These are phyloP conservation scores for Cinara cedri DNA, from an alignment of 2,888 invertebrate genomes.

Conservation along the genomic window DNA sequence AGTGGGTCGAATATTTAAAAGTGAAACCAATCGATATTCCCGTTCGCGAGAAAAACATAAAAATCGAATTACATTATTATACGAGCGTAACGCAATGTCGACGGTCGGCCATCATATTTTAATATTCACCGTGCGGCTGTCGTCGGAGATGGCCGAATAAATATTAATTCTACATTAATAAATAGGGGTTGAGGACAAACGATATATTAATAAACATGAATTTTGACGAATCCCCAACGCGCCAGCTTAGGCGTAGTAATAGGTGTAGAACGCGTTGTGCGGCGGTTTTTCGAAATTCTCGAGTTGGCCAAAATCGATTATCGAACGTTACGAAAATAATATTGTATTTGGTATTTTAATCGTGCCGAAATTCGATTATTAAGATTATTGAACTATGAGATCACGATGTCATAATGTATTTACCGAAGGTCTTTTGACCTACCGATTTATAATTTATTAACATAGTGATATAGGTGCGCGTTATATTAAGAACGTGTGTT, in stretches of 20 bases:
- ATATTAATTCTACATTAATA: not conserved
- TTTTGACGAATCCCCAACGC: not conserved
- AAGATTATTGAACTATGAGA: constrained; percentile 35
- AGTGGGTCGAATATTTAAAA: constrained; percentile 8
- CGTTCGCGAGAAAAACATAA: not conserved
- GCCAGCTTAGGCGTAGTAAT: too few relatives aligned
- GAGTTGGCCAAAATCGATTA: not conserved
- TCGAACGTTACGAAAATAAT: constrained; percentile 31
- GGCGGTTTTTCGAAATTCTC: not conserved
- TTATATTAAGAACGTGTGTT: constrained; percentile 18
- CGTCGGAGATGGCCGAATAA: not conserved
- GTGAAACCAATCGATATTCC: constrained; percentile 28
- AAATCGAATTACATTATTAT: too few relatives aligned
- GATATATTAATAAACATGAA: not conserved
- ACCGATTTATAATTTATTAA: too few relatives aligned
- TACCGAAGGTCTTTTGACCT: constrained; percentile 27
- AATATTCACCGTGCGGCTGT: not conserved
- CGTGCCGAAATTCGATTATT: constrained; percentile 20
- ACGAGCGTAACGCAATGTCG: not conserved
- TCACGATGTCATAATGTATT: constrained; percentile 19
- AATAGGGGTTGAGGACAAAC: not conserved
- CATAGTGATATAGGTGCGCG: not conserved
- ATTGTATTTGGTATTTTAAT: not conserved
- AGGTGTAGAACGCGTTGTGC: not conserved
- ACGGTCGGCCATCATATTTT: not conserved